Evolutionary conservation across 2,113 vertebrate genomes (phyloP), one percentile per base, ranked within the genome.

Genomic region (Crypturellus undulatus): DNA sequence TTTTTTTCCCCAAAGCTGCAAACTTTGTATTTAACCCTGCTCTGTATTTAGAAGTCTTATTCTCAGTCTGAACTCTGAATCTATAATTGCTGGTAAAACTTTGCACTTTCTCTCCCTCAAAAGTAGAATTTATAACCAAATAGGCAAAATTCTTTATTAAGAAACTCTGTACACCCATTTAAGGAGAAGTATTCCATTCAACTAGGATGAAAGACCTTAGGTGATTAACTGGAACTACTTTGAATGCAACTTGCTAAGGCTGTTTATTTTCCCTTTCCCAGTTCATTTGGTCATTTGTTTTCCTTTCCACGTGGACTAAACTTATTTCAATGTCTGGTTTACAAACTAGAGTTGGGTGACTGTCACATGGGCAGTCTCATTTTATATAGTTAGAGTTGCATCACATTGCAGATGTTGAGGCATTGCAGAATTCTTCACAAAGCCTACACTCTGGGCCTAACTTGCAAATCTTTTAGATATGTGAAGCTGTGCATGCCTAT

Each of bases 401-500:
- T 84, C 81, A 58, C 36, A n/a, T 49, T 26, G 40, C 59, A 82
- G 3, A 70, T 3, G 0, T 87, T 58, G 75, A 81, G 58, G 43
- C 65, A 28, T 30, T 88, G 34, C 42, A 49, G 49, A 81, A 79
- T 78, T 90, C 34, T 72, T 93, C 65, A 71, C 40, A 67, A 90
- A 90, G 30, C 43, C 30, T 34, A 1, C 59, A 56, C 34, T 89
- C 84, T 86, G 59, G 40, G 83, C 54, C 67, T 65, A 10, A 24
- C 49, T 49, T 22, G 20, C 49, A 49, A 9, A 49, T 49, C 49
- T 49, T 49, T 93, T 58, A 90, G 83, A 40, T 95, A 14, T 4
- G 28, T 95, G 83, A 96, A 87, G 51, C 52, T 76, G 79, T 94
- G 96, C 93, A 96, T 97, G 94, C 65, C 72, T 95, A 4, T 84